Conservation (phyloP, 2,888 invertebrate genomes). For the Drosophila histrio region DNA sequence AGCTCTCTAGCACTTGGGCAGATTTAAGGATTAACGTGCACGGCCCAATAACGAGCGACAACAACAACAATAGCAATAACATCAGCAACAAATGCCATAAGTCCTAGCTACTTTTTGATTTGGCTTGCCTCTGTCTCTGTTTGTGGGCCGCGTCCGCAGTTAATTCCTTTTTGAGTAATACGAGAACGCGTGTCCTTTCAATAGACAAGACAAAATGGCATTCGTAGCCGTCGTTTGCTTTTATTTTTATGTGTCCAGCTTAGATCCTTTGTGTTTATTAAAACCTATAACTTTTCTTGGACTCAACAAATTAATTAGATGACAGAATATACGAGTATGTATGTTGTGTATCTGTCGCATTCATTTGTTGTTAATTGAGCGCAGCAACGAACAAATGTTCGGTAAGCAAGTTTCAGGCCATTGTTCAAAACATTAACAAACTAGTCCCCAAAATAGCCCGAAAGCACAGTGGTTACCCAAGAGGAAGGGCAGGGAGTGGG, state of each 20-base stretch:
- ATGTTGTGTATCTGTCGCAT: background rate
- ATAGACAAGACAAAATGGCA: conserved; percentile 67
- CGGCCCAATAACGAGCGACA: conserved; percentile 60
- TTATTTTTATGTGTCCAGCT: conserved; percentile 64
- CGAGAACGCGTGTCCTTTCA: conserved; percentile 66
- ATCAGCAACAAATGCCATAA: conserved; percentile 51
- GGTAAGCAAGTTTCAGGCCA: conserved; percentile 9
- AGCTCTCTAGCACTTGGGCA: conserved; percentile 72
- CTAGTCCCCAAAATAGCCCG: conserved; percentile 29
- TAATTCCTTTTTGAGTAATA: conserved; percentile 80
- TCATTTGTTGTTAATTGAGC: conserved; percentile 36
- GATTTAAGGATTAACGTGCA: conserved; percentile 80
- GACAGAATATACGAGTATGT: conserved; percentile 5
- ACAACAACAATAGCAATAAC: conserved; percentile 20
- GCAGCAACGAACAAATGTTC: conserved; percentile 25
- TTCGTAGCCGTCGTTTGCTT: conserved; percentile 56
- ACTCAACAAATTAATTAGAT: conserved; percentile 54
- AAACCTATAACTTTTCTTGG: conserved; percentile 62
- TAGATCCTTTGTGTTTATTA: conserved; percentile 58
- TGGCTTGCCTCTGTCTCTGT: conserved; percentile 33
- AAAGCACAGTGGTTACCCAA: background rate
- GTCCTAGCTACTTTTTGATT: conserved; percentile 71
- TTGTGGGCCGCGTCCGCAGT: conserved; percentile 37
- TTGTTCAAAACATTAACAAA: conserved; percentile 51
- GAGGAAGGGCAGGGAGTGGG: background rate